Conservation (phyloP, 1,140 invertebrate species). For the Helicoverpa zea region DNA sequence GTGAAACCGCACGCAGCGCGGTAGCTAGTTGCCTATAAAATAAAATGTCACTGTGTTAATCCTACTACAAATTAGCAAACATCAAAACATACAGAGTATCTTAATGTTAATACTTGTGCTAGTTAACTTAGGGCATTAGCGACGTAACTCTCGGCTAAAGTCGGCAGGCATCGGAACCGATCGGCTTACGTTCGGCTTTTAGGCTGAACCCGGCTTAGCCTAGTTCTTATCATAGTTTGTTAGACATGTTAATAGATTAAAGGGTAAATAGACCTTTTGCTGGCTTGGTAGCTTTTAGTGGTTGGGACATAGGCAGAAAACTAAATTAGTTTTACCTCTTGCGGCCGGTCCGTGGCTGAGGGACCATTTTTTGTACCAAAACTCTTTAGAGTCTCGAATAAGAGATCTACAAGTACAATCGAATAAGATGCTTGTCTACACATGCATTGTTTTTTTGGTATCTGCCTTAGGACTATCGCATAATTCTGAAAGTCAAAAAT, state of each 20-base stretch:
- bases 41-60: neutral
- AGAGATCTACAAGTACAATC: no score
- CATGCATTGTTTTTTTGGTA: no score
- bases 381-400: no score
- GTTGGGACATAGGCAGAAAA: no score
- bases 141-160: slow-evolving; percentile 12
- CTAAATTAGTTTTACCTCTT: no score
- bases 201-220: slow-evolving; percentile 7
- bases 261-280: slow-evolving; percentile 7
- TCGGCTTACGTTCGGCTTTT: slow-evolving; percentile 27
- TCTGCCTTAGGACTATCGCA: no score
- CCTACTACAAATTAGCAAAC: neutral
- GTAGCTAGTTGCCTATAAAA: no score
- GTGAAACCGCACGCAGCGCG: no score
- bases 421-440: no score
- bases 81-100: neutral
- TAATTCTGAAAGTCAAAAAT: no score
- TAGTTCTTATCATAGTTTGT: slow-evolving; percentile 17
- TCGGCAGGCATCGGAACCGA: slow-evolving; percentile 22
- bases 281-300: neutral
- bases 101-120: slow-evolving; percentile 1
- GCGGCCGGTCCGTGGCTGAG: no score
- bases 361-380: no score
- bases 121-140: slow-evolving; percentile 1
- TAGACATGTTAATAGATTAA: slow-evolving; percentile 37